phyloP scores from a whole-genome alignment of 2,113 vertebrate species.

The Peromyscus leucopus region DNA sequence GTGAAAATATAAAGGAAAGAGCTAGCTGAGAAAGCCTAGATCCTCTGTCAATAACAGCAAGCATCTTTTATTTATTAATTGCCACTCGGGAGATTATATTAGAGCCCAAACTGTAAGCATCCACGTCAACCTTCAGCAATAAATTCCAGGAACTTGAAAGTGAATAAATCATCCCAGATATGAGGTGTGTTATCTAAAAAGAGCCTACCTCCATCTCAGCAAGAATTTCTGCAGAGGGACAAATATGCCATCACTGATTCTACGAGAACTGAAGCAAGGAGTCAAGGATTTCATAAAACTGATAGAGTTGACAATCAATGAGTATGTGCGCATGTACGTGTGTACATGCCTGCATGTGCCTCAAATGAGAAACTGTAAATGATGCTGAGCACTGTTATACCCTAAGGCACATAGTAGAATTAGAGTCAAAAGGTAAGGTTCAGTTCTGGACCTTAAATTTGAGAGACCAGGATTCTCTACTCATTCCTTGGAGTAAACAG shows the following conservation, averaged over 20 bases:
- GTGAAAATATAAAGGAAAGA: conserved; percentile 62
- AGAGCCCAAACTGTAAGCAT: conserved; percentile 74
- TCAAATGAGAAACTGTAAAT: conserved; percentile 41
- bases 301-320: conserved; percentile 55
- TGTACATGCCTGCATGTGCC: not conserved
- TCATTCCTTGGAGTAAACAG: not conserved
- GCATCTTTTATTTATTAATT: conserved; percentile 83
- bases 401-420: not conserved
- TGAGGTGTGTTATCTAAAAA: conserved; percentile 44
- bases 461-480: not conserved
- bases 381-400: not conserved
- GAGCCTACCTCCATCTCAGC: conserved; percentile 17
- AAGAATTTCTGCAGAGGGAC: conserved; percentile 55
- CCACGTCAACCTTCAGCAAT: conserved; percentile 71
- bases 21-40: conserved; percentile 72
- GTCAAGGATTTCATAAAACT: conserved; percentile 45
- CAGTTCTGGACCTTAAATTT: conserved; percentile 14
- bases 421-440: not conserved
- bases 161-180: conserved; percentile 74
- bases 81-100: conserved; percentile 77
- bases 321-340: not conserved
- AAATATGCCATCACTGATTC: conserved; percentile 49
- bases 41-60: conserved; percentile 77
- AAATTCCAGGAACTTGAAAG: conserved; percentile 68
- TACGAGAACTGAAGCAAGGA: conserved; percentile 26